These are phyloP conservation scores for Meta bourneti DNA, from an alignment of 2,888 invertebrate genomes.

Conservation along the genomic window DNA sequence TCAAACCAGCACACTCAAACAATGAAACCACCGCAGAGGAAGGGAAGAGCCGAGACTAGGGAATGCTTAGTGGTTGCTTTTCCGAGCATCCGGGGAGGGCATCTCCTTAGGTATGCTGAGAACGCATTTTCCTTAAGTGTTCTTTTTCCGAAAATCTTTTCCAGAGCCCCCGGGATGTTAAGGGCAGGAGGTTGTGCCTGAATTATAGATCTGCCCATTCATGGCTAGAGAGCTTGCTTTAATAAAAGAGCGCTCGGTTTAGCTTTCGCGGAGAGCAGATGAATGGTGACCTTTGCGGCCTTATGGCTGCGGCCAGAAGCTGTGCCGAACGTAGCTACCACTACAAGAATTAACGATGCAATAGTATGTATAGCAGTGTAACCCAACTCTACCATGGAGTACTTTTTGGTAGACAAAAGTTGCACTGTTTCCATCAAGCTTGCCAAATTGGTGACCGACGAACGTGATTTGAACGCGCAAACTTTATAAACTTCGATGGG, in stretches of 20 bases:
- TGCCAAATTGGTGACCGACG: no score
- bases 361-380: no score
- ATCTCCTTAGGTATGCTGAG: constrained; percentile 32
- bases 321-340: no score
- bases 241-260: not conserved
- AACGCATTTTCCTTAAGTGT: constrained; percentile 40
- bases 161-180: constrained; percentile 1
- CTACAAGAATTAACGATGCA: no score
- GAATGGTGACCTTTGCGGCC: not conserved
- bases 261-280: not conserved
- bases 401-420: no score
- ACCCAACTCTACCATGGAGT: no score
- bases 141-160: constrained; percentile 36
- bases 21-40: not conserved
- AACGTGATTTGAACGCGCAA: no score
- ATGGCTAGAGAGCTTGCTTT: not conserved
- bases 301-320: no score
- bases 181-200: constrained; percentile 17
- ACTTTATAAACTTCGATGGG: no score
- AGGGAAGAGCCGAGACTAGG: constrained; percentile 17
- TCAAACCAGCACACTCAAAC: not conserved
- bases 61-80: not conserved
- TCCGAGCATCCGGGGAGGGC: not conserved
- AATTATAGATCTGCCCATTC: constrained; percentile 35
- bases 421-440: no score